Base-by-base conservation (phyloP, 2,888 invertebrate species). In the Chironomus riparius region DNA sequence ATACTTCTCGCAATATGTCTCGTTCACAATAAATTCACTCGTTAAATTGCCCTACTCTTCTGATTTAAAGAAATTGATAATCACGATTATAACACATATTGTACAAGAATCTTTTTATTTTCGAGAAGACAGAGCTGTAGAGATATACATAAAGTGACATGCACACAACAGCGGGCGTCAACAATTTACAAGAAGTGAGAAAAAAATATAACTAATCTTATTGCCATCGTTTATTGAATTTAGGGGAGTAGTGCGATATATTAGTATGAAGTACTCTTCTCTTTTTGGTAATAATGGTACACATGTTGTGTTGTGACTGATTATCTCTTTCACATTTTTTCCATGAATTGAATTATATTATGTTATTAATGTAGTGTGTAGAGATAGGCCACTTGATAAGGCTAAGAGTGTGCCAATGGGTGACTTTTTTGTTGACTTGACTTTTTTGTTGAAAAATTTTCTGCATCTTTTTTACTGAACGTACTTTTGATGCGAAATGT, bases 21-120 rank as follows among this genome's bases (percentile, higher is more conserved):
- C 56, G 38, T 38, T 10, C 18, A 56, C n/a, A 15, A 38, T 38
- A 38, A 38, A 38, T 38, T 1, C 7, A 13, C 15, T 71, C 24
- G 24, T 61, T 73, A 73, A 62, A 62, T 47, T 18, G 72, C 38
- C 38, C 72, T 47, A 18, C 38, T 38, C 38, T 61, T 38, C 62
- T 47, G 72, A 73, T 73, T 73, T 73, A 73, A 73, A 73, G 47
- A 56, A 28, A 28, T 47, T 73, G 72, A 73, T 73, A 73, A 73
- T 73, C 72, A 73, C 72, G 72, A 73, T 73, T 56, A 73, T 73
- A 73, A 62, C 72, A 73, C 72, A 73, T 73, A 73, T 62, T 73
- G 72, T 73, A 73, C 72, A 73, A 62, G 50, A 73, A 62, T 71
- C 71, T 38, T 38, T 38, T 38, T 38, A 38, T 38, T 38, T 28